A percentile compares a stretch with the other conserved stretches of the same genome.
These are phyloP conservation scores for Chymomyza fuscimana DNA, from an alignment of 2,888 invertebrate species.

Conservation along the genomic window DNA sequence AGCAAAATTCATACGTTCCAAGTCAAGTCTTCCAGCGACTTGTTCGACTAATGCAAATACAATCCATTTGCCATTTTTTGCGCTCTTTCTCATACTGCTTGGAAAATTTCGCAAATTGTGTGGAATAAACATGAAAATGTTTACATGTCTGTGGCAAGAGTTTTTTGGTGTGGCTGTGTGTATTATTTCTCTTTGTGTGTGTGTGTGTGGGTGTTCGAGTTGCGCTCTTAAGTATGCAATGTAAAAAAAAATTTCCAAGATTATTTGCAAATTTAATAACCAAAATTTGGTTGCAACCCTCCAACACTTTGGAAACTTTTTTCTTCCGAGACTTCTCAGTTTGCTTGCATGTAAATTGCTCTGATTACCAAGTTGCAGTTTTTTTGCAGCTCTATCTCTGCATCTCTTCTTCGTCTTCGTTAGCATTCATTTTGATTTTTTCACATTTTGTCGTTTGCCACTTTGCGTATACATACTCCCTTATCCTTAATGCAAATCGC, in stretches of 20 bases:
- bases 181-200: neutral
- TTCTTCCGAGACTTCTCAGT: conserved; percentile 39
- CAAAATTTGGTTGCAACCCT: conserved; percentile 4
- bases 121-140: conserved; percentile 68
- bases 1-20: conserved; percentile 43
- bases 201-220: neutral
- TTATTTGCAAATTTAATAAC: conserved; percentile 66
- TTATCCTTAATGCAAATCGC: conserved; percentile 60
- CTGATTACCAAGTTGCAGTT: conserved; percentile 69
- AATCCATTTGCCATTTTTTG: conserved; percentile 54
- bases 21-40: conserved; percentile 7
- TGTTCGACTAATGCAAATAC: conserved; percentile 47
- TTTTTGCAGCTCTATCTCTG: neutral
- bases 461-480: conserved; percentile 45
- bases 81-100: neutral
- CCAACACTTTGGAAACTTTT: neutral
- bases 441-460: conserved; percentile 45
- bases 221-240: conserved; percentile 46
- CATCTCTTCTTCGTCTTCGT: neutral
- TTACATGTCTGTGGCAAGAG: conserved; percentile 37
- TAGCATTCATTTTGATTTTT: conserved; percentile 49
- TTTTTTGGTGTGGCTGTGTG: neutral
- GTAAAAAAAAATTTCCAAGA: conserved; percentile 40
- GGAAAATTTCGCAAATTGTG: conserved; percentile 51
- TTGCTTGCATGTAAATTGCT: conserved; percentile 70